Evolutionary conservation across 2,113 vertebrate species (phyloP), one percentile per base, ranked within the genome.

Genomic region (Proterorhinus semilunaris): DNA sequence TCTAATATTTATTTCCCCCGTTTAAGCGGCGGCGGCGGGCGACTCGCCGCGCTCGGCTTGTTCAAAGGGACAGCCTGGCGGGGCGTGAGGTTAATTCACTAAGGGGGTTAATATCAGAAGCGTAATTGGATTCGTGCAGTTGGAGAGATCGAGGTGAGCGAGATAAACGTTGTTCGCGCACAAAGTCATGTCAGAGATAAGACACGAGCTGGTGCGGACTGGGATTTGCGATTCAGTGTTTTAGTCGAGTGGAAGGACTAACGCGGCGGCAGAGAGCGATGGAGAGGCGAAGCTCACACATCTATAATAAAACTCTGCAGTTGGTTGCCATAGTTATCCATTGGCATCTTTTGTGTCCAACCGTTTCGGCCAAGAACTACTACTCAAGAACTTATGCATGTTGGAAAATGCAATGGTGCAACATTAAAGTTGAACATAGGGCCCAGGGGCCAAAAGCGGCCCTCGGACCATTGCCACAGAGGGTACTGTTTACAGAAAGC

Each of bases 151-250:
- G 78, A 69, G 75, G 74, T 79, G 64, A 69, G 65, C 76, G 67
- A 83, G 89, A 89, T 87, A 87, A 89, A 68, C 78, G 81, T 74
- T 86, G 84, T 89, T 85, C 86, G 88, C 81, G 85, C 82, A 71
- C 79, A 71, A 78, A 80, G 71, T 79, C 66, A 76, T 66, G 74
- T 82, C 59, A 27, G 75, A 80, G 82, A 88, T 87, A 81, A 86
- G 78, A 78, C 74, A 85, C 3, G 6, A 7, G 42, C 11, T 3
- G 27, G 55, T 6, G 55, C 11, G 42, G 27, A 1, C 6, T 3
- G 10, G 17, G 10, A 55, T 57, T 9, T 12, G 21, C 54, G 10
- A 36, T 42, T 53, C 51, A 53, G 9, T 16, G 51, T 16, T 16
- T 53, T 17, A 53, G 52, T 8, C 9, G n/a, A 21, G 1, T 36